Percentiles rank a stretch among this genome's conserved stretches.
phyloP scores from a whole-genome alignment of 2,888 invertebrate species.

The Idaea aversata region DNA sequence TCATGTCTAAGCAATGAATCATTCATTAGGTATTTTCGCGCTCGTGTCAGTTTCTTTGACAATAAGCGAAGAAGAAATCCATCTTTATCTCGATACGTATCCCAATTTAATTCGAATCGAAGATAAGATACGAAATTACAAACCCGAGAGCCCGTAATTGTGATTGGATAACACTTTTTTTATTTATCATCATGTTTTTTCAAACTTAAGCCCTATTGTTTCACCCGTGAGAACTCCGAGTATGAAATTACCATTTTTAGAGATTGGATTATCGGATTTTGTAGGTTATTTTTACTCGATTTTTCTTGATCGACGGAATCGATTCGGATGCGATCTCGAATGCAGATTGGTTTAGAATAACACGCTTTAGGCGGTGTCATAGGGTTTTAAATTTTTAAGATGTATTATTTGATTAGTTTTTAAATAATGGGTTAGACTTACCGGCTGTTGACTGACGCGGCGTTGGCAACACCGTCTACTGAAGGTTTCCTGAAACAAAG shows the following conservation, averaged over 20 bases:
- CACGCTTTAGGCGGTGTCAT: slow-evolving; percentile 59
- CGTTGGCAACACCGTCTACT: slow-evolving; percentile 91
- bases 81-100: slow-evolving; percentile 30
- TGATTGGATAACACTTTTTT: slow-evolving; percentile 69
- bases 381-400: slow-evolving; percentile 21
- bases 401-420: slow-evolving; percentile 15
- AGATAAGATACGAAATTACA: slow-evolving; percentile 58
- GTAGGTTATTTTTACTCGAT: slow-evolving; percentile 47
- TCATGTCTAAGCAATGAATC: too few relatives aligned
- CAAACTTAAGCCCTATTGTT: slow-evolving; percentile 60
- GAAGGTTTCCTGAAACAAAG: slow-evolving; percentile 90
- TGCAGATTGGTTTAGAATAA: slow-evolving; percentile 59
- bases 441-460: slow-evolving; percentile 93
- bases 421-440: slow-evolving; percentile 75
- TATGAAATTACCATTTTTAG: slow-evolving; percentile 78
- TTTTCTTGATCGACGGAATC: slow-evolving; percentile 48
- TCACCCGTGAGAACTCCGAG: slow-evolving; percentile 70
- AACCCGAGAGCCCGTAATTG: slow-evolving; percentile 57
- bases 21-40: not conserved
- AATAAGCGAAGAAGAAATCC: not conserved
- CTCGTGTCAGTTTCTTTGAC: not conserved
- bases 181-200: slow-evolving; percentile 59
- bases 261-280: slow-evolving; percentile 71
- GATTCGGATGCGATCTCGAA: slow-evolving; percentile 47
- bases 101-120: slow-evolving; percentile 43